Evolutionary conservation across 2,888 invertebrate genomes (phyloP), one percentile per base, ranked within the genome.

Genomic region (Amorpha juglandis): DNA sequence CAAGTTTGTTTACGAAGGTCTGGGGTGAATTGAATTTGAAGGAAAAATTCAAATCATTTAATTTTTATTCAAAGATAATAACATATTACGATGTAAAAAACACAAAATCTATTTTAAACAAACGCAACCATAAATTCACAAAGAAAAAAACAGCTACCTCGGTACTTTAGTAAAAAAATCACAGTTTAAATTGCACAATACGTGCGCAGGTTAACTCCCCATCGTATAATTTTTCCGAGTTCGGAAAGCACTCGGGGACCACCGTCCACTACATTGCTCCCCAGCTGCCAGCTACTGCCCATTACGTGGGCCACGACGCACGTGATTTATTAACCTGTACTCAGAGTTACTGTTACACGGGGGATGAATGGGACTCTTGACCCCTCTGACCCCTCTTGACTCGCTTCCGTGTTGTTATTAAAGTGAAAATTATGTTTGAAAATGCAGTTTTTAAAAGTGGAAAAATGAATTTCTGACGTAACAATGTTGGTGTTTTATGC

Each of bases 311-410:
- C 69, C 70, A 71, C 71, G 69, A 67, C 71, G 65, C 72, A 67
- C 70, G 70, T 76, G 74, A 78, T 80, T 78, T 81, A 80, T 79
- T 80, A 77, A 78, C 74, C 73, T 74, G 71, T 38, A 12, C 42
- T 12, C 38, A 42, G 14, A 42, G 11, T 11, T 38, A 12, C 19
- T 19, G 11, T 11, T 38, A 12, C 19, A 1, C 9, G 53, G 33
- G 33, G 19, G 12, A 19, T 38, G 38, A 11, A 19, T 11, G 38
- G 58, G 58, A 35, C 35, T 16, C 38, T 16, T 9, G 55, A 35
- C 55, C 55, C 55, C 7, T 35, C 7, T 35, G 35, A 42, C 38
- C n/a, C n/a, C n/a, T n/a, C n/a, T n/a, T n/a, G n/a, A 42, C 12
- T 19, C 4, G 58, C 38, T 45, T 45, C 11, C 14, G 14, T 11